These are phyloP conservation scores for Cacatua alba DNA, from an alignment of 2,113 vertebrate species.

Conservation along the genomic window DNA sequence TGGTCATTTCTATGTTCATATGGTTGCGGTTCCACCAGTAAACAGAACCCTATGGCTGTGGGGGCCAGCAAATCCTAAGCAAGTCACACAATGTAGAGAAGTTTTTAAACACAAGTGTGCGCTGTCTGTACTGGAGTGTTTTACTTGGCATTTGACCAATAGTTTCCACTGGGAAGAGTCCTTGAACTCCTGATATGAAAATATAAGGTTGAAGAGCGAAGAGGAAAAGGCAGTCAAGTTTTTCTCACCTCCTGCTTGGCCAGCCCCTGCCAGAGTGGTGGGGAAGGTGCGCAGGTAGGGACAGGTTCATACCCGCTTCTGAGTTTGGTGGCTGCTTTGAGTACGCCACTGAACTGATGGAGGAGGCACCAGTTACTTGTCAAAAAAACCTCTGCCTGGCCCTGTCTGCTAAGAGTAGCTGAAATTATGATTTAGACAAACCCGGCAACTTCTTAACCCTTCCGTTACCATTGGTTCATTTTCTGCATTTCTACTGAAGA, in stretches of 20 bases:
- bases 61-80: neutral
- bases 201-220: neutral
- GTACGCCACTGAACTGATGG: neutral
- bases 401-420: neutral
- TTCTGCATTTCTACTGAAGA: neutral
- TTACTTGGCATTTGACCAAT: neutral
- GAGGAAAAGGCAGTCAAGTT: neutral
- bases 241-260: neutral
- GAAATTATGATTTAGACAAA: neutral
- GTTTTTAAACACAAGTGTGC: accelerated
- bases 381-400: neutral
- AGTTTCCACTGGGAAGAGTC: neutral
- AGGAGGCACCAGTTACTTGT: neutral
- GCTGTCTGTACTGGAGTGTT: neutral
- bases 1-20: accelerated
- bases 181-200: neutral
- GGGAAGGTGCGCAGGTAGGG: neutral
- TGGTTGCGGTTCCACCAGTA: neutral
- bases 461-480: neutral
- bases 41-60: neutral
- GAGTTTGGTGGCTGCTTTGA: neutral
- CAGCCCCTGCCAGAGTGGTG: neutral
- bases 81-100: neutral
- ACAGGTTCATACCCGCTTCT: neutral
- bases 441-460: neutral